These are phyloP conservation scores for Pachliopta kotzebuea DNA, from an alignment of 2,888 invertebrate genomes.

Conservation along the genomic window DNA sequence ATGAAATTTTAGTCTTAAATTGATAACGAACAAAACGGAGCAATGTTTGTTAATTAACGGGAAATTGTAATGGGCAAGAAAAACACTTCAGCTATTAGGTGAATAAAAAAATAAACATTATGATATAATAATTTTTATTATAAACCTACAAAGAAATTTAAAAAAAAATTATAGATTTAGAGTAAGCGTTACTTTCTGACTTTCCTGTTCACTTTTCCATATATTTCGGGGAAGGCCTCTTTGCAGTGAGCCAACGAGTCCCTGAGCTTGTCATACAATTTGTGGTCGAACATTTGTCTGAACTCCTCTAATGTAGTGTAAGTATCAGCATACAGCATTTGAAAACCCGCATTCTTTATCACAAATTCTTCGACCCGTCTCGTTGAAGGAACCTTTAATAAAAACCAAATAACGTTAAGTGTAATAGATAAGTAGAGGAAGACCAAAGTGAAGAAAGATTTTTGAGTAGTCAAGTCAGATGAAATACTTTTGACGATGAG, in stretches of 20 bases:
- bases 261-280: constrained; percentile 85
- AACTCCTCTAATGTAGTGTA: constrained; percentile 88
- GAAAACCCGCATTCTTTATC: constrained; percentile 84
- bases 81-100: background rate
- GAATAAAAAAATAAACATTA: background rate
- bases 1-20: no score
- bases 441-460: no score
- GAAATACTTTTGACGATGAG: no score
- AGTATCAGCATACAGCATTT: constrained; percentile 92
- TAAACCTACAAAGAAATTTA: no score
- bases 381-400: constrained; percentile 77
- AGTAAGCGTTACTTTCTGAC: constrained; percentile 66
- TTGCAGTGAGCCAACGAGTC: constrained; percentile 78
- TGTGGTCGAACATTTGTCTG: constrained; percentile 89
- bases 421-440: no score
- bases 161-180: no score
- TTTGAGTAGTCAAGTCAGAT: no score
- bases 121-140: no score
- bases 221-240: constrained; percentile 89
- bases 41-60: no score
- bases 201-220: constrained; percentile 84
- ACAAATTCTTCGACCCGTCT: constrained; percentile 86
- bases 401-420: no score
- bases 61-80: no score
- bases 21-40: no score